Evolutionary conservation across 2,888 invertebrate genomes (phyloP).

Genomic region (Apocheima hispidaria): DNA sequence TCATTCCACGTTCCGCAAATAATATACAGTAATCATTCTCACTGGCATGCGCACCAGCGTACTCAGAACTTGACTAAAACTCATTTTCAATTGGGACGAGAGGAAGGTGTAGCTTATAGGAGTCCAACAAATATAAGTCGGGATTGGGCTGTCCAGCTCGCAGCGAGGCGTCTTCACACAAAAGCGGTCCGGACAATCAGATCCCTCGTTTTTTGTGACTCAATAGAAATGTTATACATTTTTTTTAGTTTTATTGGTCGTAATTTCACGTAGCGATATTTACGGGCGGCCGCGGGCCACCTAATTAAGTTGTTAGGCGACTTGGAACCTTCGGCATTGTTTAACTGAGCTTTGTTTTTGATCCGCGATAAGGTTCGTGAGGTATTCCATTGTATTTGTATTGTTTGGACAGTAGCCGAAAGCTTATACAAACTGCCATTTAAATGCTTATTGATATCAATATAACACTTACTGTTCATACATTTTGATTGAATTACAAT

Average conservation of each 20-base stretch:
- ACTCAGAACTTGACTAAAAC: conserved; percentile 49
- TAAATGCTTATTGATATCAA: conserved; percentile 43
- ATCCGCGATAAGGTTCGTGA: conserved; percentile 72
- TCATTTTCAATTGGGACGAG: conserved; percentile 48
- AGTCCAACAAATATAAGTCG: conserved; percentile 53
- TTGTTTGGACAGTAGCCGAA: conserved; percentile 76
- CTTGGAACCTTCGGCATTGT: conserved; percentile 77
- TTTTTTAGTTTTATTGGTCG: conserved; percentile 83
- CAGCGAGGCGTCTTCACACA: conserved; percentile 79
- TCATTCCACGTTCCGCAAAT: conserved; percentile 61
- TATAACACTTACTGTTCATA: too few species aligned
- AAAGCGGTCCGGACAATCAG: conserved; percentile 81
- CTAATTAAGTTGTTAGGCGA: conserved; percentile 85
- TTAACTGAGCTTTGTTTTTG: conserved; percentile 74
- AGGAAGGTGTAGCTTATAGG: conserved; percentile 41
- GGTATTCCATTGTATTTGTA: conserved; percentile 64
- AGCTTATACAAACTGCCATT: conserved; percentile 55
- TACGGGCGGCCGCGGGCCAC: conserved; percentile 82
- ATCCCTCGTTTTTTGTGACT: conserved; percentile 80
- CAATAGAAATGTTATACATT: conserved; percentile 85
- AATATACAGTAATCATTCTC: conserved; percentile 55
- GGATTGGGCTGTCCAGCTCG: conserved; percentile 59
- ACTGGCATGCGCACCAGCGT: conserved; percentile 54
- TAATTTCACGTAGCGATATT: conserved; percentile 85
- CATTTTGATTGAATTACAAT: too few species aligned